Conservation (phyloP, 37 sponge, comb jelly and placozoan genomes). For the Sycon ciliatum region DNA sequence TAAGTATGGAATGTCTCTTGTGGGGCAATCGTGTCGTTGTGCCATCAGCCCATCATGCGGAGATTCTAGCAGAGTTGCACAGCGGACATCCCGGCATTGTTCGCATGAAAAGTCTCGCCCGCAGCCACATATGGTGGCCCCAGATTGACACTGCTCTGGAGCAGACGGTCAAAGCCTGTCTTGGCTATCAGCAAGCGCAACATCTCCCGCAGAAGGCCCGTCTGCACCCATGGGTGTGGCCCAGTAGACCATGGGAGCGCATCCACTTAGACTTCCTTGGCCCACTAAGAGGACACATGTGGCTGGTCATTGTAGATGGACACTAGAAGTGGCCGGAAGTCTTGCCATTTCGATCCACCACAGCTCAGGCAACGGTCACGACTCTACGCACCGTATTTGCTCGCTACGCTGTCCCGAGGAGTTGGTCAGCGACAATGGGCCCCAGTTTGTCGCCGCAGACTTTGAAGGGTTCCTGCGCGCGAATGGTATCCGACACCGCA, state of each 20-base stretch:
- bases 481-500: background rate
- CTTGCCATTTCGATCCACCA: background rate
- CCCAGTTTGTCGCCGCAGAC: background rate
- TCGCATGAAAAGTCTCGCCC: background rate
- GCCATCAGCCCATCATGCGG: background rate
- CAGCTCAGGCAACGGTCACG: background rate
- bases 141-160: background rate
- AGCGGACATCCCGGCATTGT: slow-evolving; percentile 18
- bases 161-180: background rate
- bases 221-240: background rate
- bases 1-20: slow-evolving; percentile 17
- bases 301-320: slow-evolving; percentile 1
- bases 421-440: slow-evolving; percentile 9
- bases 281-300: background rate
- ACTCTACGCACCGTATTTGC: background rate
- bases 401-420: background rate
- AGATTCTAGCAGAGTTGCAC: slow-evolving; percentile 19
- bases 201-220: background rate
- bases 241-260: slow-evolving; percentile 11
- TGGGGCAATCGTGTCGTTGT: slow-evolving; percentile 27
- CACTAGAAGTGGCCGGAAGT: slow-evolving; percentile 15
- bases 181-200: background rate
- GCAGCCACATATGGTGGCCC: slow-evolving; percentile 12
- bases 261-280: slow-evolving; percentile 9
- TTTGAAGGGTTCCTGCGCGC: background rate